phyloP scores from a whole-genome alignment of 2,888 invertebrate genomes.

The Gastrophysa polygoni region DNA sequence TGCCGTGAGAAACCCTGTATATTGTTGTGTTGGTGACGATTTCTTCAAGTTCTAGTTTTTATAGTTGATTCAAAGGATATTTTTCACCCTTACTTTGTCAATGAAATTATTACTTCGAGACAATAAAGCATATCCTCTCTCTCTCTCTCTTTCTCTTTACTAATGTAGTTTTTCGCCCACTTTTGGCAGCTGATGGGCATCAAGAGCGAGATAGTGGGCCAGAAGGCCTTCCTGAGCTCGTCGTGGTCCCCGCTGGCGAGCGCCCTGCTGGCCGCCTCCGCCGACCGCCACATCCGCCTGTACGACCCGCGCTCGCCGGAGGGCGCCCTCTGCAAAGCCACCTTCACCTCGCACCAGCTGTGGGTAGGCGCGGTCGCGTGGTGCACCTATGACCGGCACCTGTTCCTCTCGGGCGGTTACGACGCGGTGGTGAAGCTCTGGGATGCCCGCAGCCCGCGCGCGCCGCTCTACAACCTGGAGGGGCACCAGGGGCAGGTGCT shows the following conservation, averaged over 20 bases:
- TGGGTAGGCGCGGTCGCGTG: slow-evolving; percentile 94
- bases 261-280: slow-evolving; percentile 82
- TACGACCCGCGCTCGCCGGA: slow-evolving; percentile 92
- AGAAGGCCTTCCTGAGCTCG: slow-evolving; percentile 88
- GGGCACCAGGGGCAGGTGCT: slow-evolving; percentile 95
- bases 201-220: slow-evolving; percentile 82
- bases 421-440: slow-evolving; percentile 92
- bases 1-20: no score
- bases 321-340: slow-evolving; percentile 84
- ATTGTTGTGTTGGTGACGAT: no score
- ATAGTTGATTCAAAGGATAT: no score
- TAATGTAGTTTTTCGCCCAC: no score
- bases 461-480: slow-evolving; percentile 88
- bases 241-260: slow-evolving; percentile 81
- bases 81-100: no score
- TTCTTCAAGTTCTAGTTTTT: no score
- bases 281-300: slow-evolving; percentile 87
- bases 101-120: no score
- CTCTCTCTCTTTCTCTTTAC: no score
- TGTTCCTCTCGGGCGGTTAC: slow-evolving; percentile 92
- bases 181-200: slow-evolving; percentile 65
- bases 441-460: slow-evolving; percentile 92
- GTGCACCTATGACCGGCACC: slow-evolving; percentile 80
- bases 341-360: slow-evolving; percentile 85
- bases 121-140: no score